These are phyloP conservation scores for Camptogramma bilineatum DNA, from an alignment of 2,888 invertebrate genomes.

Conservation along the genomic window DNA sequence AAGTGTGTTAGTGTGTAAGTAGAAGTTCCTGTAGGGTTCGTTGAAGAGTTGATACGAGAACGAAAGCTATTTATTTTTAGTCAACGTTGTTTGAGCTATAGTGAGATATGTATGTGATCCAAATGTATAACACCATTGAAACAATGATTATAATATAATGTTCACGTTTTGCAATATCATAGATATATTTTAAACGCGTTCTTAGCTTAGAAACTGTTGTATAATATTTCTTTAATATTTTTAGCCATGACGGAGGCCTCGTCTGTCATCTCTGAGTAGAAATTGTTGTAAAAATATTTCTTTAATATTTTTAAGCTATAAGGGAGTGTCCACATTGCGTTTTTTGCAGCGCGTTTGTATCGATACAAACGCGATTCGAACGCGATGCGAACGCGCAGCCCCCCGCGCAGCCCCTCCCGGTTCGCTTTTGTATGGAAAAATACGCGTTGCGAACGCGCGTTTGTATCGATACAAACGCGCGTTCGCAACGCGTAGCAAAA, in stretches of 20 bases:
- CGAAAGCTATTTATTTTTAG: slow-evolving; percentile 18
- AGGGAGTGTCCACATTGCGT: no score
- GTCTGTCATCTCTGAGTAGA: background rate
- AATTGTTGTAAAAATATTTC: background rate
- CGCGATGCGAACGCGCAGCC: no score
- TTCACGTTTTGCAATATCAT: slow-evolving; percentile 11
- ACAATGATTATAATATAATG: slow-evolving; percentile 13
- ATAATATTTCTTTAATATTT: background rate
- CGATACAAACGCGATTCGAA: no score
- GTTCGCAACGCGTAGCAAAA: no score
- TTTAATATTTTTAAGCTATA: background rate
- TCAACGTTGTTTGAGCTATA: slow-evolving; percentile 7
- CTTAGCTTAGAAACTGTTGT: slow-evolving; percentile 5
- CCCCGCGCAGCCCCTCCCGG: no score
- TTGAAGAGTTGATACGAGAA: background rate
- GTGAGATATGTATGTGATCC: slow-evolving; percentile 23
- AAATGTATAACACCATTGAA: slow-evolving; percentile 18
- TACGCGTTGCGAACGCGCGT: no score
- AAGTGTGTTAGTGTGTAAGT: no score
- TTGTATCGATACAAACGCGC: no score
- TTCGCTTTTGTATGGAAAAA: no score
- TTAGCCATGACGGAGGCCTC: background rate
- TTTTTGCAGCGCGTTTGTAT: no score
- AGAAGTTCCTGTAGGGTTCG: slow-evolving; percentile 26
- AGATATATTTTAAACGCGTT: slow-evolving; percentile 15